Base-by-base conservation (phyloP, 2,113 vertebrate species). In the Nesoenas mayeri region DNA sequence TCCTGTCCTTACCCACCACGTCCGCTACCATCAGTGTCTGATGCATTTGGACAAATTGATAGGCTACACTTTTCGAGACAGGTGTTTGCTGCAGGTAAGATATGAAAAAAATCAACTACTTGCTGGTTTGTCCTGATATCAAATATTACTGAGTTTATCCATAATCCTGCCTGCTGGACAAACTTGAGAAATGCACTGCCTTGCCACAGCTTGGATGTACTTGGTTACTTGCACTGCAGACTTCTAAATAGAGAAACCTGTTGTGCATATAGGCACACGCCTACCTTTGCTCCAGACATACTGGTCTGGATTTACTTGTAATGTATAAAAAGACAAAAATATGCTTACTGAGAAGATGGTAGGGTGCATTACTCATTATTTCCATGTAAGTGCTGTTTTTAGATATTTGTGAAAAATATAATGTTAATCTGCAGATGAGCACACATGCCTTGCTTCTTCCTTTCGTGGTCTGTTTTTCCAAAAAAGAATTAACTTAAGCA, bases 21-120 rank as follows among this genome's bases (percentile, higher is more conserved):
- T 99, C 79, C 99, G 99, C n/a, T 99, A 99, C 97, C 99, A 99
- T 95, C 99, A 99, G 87, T 99, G 99, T 77, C 98, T 99, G 79
- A 99, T 99, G 99, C 99, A 99, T 97, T 96, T 99, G 98, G 99
- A 99, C 94, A 98, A 98, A 62, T 88, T 99, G 97, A 99, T 99
- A 65, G 99, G 99, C 81, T 99, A 99, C 91, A 98, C 98, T 91
- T 99, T 99, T 94, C 99, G 98, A 95, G 99, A 99, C 42, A 99
- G 99, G 79, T 99, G 99, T 95, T 98, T 99, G 90, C 98, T 99
- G 48, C 99, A 99, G 99, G 99, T 99, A 95, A 98, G 97, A 70
- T 8, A 19, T 2, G 20, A 40, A 14, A 75, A 78, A 38, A 60
- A 18, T 26, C 11, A 34, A 4, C 19, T 85, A 61, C 31, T 57